These are phyloP conservation scores for Coelinius sp. DNA, from an alignment of 2,888 invertebrate genomes.

Conservation along the genomic window DNA sequence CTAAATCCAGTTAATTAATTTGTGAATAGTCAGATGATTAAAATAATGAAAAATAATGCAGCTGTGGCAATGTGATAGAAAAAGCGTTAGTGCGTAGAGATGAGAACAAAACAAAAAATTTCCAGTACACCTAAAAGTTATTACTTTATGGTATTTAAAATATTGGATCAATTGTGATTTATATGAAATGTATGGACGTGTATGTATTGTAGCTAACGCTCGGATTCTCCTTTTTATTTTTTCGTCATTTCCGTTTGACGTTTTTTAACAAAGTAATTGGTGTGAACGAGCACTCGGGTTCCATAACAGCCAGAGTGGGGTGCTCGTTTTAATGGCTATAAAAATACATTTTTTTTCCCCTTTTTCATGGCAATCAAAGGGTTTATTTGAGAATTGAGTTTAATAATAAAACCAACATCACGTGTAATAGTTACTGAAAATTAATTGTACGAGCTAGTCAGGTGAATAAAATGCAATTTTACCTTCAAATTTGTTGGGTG, in stretches of 20 bases:
- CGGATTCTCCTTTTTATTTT: conserved; percentile 22
- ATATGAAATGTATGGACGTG: conserved; percentile 41
- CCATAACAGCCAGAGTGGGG: conserved; percentile 47
- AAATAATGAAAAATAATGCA: conserved; percentile 39
- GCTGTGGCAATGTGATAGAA: conserved; percentile 48
- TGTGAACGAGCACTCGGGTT: conserved; percentile 12
- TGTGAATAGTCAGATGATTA: conserved; percentile 43
- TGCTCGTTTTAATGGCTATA: conserved; percentile 28
- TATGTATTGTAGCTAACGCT: neutral
- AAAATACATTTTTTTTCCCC: conserved; percentile 32
- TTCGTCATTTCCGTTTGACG: conserved; percentile 22
- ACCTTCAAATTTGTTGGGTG: conserved; percentile 39
- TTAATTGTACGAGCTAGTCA: conserved; percentile 54
- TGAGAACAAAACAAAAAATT: conserved; percentile 27
- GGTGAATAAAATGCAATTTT: conserved; percentile 49
- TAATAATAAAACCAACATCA: conserved; percentile 31
- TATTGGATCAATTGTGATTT: conserved; percentile 45
- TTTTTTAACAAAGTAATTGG: conserved; percentile 39
- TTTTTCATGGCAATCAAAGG: neutral
- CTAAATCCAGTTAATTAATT: neutral
- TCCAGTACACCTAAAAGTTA: conserved; percentile 36
- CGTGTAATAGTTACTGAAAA: conserved; percentile 44
- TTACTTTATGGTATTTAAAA: conserved; percentile 46
- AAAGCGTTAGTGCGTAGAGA: conserved; percentile 44
- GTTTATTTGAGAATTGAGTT: conserved; percentile 34